These are phyloP conservation scores for Parauchenoglanis punctatus DNA, from an alignment of 2,797 vertebrate species.

Conservation along the genomic window DNA sequence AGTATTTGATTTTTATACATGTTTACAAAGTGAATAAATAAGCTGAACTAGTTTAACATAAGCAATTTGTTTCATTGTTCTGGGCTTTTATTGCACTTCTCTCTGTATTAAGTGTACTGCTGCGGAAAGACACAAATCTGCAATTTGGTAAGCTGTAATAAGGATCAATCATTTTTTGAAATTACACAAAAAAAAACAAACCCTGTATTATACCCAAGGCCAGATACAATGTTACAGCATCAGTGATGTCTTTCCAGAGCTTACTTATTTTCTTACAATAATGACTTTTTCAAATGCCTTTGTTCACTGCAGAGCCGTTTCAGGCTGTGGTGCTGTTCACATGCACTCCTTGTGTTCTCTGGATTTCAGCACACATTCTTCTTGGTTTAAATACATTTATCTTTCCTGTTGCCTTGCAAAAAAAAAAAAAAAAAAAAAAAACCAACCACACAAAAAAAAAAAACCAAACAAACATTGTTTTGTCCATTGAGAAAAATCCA, in stretches of 20 bases:
- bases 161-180: not conserved
- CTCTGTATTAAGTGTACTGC: not conserved
- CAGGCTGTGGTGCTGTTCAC: not conserved
- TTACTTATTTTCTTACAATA: no score
- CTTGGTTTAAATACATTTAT: not conserved
- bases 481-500: not conserved
- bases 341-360: not conserved
- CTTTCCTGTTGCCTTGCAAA: not conserved
- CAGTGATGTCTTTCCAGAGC: no score
- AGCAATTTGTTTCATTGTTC: no score
- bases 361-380: not conserved
- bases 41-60: not conserved
- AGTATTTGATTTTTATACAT: not conserved
- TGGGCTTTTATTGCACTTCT: not conserved
- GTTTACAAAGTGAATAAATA: not conserved
- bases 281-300: no score
- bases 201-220: not conserved
- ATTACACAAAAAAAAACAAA: not conserved
- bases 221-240: not conserved
- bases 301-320: not conserved
- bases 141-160: not conserved
- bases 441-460: no score
- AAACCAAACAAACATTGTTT: not conserved
- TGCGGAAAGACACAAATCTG: not conserved
- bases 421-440: no score